Conservation (phyloP, 2,113 vertebrate genomes). For the Echinops telfairi region DNA sequence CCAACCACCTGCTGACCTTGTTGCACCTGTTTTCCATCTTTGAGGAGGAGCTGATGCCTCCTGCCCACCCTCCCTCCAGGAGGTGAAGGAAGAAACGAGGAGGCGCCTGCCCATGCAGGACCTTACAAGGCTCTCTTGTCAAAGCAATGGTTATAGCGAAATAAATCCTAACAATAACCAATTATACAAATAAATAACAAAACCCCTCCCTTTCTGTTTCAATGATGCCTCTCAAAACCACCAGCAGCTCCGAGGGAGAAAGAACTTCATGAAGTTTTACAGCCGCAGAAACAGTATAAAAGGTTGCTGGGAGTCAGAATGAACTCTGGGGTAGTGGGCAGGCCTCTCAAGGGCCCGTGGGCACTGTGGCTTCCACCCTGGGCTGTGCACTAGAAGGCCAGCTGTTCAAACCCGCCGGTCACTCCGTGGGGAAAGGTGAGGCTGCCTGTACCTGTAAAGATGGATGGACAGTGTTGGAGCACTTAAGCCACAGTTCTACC, state of each 20-base stretch:
- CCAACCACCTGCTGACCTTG: not conserved
- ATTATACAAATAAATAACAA: not conserved
- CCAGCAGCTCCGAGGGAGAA: too few species aligned
- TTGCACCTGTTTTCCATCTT: not conserved
- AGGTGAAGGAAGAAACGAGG: not conserved
- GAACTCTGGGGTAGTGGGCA: too few species aligned
- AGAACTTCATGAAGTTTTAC: too few species aligned
- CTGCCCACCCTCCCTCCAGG: not conserved
- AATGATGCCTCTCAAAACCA: too few species aligned
- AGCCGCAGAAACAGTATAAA: too few species aligned
- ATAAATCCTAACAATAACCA: constrained; percentile 13
- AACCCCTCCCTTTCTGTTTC: not conserved
- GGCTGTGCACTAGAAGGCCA: too few species aligned
- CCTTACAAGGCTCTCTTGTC: not conserved
- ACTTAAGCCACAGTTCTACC: too few species aligned
- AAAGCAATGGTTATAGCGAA: constrained; percentile 12
- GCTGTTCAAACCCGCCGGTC: too few species aligned
- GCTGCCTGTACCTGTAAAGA: not conserved
- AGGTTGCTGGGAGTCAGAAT: too few species aligned
- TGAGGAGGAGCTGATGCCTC: not conserved
- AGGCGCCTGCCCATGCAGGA: not conserved
- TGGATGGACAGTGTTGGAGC: too few species aligned
- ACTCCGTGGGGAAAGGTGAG: not conserved
- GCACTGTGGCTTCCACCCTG: too few species aligned
- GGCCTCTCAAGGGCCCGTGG: too few species aligned